Conservation (phyloP, 2,797 vertebrate species). For the Rhabdophis nuchalis region DNA sequence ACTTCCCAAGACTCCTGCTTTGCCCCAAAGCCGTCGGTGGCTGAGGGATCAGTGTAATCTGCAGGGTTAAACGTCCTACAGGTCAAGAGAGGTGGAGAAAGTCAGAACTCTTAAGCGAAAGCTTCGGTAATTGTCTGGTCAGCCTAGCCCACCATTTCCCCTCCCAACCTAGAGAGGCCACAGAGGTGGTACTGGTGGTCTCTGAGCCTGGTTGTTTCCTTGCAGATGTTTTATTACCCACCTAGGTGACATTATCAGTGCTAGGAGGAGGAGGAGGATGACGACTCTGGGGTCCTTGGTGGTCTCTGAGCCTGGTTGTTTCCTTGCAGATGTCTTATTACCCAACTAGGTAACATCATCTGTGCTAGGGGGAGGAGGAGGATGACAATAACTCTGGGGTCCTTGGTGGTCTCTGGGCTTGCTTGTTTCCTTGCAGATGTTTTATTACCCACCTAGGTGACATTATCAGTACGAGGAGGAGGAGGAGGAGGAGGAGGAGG, state of each 20-base stretch:
- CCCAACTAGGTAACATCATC: too few relatives aligned
- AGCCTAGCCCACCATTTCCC: not conserved
- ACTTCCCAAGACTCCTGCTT: constrained; percentile 85
- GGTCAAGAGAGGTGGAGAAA: constrained; percentile 58
- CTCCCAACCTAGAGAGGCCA: too few relatives aligned
- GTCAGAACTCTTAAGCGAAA: constrained; percentile 47
- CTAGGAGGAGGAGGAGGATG: too few relatives aligned
- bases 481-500: too few relatives aligned
- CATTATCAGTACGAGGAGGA: too few relatives aligned
- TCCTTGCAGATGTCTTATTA: not conserved
- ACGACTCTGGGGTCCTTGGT: not conserved
- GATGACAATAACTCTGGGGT: too few relatives aligned
- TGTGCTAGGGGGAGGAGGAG: too few relatives aligned
- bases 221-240: not conserved
- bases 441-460: too few relatives aligned
- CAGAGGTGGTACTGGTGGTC: not conserved
- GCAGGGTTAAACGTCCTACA: constrained; percentile 92
- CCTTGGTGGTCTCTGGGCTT: not conserved
- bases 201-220: not conserved
- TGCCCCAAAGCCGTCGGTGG: constrained; percentile 76
- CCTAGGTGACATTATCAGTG: not conserved
- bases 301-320: not conserved
- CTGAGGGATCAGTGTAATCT: constrained; percentile 83
- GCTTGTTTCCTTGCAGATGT: not conserved
- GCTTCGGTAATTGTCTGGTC: not conserved